Evolutionary conservation across 2,797 vertebrate species (phyloP), one percentile per base, ranked within the genome.

Genomic region (Thalassophryne amazonica): DNA sequence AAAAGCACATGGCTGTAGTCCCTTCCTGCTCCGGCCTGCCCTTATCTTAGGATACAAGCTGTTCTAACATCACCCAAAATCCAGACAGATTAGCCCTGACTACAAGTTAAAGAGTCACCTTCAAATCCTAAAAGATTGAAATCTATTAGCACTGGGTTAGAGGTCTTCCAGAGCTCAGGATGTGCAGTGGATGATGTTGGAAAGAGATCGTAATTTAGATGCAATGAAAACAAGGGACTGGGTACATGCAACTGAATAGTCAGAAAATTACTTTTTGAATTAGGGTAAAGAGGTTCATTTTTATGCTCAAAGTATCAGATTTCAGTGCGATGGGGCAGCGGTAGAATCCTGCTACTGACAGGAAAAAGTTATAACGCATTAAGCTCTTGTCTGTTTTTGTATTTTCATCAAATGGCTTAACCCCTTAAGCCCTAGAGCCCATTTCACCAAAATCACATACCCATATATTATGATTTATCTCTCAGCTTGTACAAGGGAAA

Each of bases 1-100:
- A 16, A 76, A 79, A 67, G 45, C 39, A 3, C 19, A 46, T 60
- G 34, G 69, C 73, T 46, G 22, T 58, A 74, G 71, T 78, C 58
- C 36, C 33, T 71, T 73, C 68, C 73, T 75, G 66, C 63, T 51
- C 69, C 2, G 45, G 58, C 78, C 53, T 34, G 65, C 49, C 68
- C 87, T 92, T 91, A 91, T 92, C 89, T 85, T 48, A 36, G 72
- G 59, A 75, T 76, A 80, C 87, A 89, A 85, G 69, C 84, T 80
- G 81, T 83, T 78, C 79, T 45, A 64, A 67, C 60, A 39, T 65
- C 73, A 60, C 65, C 81, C 81, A 63, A 81, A 86, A 89, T 88
- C 82, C 85, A 59, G 57, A 69, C 80, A 88, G 88, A 91, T 91
- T 89, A 88, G 79, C 85, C 65, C 69, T 13, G 69, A 88, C 81